Evolutionary conservation across 2,113 vertebrate genomes (phyloP).

Genomic region (Lanius collurio): DNA sequence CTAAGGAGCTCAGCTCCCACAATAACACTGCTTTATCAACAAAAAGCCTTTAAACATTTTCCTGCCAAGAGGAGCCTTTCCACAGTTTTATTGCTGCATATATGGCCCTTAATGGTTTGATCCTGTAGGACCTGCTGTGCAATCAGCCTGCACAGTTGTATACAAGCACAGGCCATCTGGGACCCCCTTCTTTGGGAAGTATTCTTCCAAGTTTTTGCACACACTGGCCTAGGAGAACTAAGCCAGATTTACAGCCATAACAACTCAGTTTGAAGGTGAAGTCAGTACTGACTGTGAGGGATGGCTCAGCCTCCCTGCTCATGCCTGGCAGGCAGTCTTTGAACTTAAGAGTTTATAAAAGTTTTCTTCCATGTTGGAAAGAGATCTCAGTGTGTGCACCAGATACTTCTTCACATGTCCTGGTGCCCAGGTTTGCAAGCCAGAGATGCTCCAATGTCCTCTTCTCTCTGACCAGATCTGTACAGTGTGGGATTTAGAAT

Average conservation of each 20-base stretch:
- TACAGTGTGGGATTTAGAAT: background rate
- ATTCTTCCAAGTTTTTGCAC: background rate
- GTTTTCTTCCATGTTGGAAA: background rate
- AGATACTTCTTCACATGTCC: background rate
- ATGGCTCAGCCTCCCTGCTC: background rate
- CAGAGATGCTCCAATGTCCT: background rate
- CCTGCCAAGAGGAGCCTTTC: conserved; percentile 5
- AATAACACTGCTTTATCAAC: conserved; percentile 23
- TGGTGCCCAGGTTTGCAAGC: background rate
- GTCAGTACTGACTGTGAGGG: background rate
- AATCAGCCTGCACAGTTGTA: background rate
- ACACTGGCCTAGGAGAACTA: background rate
- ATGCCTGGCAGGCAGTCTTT: background rate
- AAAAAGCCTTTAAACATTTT: conserved; percentile 21
- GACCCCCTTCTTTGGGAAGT: background rate
- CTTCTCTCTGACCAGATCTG: background rate
- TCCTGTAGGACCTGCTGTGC: background rate
- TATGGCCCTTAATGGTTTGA: background rate
- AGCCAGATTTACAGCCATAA: background rate
- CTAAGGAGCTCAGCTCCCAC: background rate
- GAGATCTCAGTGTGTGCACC: background rate
- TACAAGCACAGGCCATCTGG: background rate
- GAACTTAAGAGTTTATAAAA: background rate
- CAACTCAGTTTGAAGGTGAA: background rate
- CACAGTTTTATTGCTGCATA: background rate